Percentiles rank a stretch among this genome's conserved stretches.
Evolutionary conservation across 2,113 vertebrate genomes (phyloP).

Genomic region (Limanda limanda): DNA sequence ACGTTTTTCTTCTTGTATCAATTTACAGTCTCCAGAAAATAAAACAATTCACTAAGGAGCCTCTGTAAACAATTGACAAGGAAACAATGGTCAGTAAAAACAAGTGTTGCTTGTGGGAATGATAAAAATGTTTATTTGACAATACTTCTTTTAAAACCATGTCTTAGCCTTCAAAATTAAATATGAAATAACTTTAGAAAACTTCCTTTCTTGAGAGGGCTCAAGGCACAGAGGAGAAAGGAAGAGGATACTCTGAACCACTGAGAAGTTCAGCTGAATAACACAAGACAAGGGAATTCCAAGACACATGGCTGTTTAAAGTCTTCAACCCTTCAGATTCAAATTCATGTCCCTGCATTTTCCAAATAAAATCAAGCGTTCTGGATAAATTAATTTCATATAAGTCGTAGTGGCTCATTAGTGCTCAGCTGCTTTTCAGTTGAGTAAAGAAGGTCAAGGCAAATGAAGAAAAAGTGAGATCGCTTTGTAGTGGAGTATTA

Average conservation of each 20-base stretch:
- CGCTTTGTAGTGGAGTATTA: constrained; percentile 2
- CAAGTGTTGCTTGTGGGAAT: constrained; percentile 3
- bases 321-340: neutral
- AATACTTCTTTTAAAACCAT: constrained; percentile 36
- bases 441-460: constrained; percentile 15
- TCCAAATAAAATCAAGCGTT: constrained; percentile 12
- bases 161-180: constrained; percentile 39
- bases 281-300: neutral
- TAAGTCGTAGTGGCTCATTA: constrained; percentile 18
- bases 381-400: constrained; percentile 8
- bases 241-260: neutral
- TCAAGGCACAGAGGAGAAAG: constrained; percentile 70
- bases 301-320: constrained; percentile 28
- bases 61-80: constrained; percentile 43
- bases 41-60: constrained; percentile 9
- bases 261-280: neutral
- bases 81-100: constrained; percentile 9
- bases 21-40: constrained; percentile 33
- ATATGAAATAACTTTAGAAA: constrained; percentile 7
- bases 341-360: neutral
- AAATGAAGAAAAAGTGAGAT: constrained; percentile 4
- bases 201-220: constrained; percentile 28
- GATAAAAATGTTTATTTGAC: constrained; percentile 15
- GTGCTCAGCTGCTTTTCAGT: constrained; percentile 19
- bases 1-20: constrained; percentile 4